Percentiles rank a stretch among this genome's conserved stretches.
These are phyloP conservation scores for Agriotes lineatus DNA, from an alignment of 2,888 invertebrate genomes.

Conservation along the genomic window DNA sequence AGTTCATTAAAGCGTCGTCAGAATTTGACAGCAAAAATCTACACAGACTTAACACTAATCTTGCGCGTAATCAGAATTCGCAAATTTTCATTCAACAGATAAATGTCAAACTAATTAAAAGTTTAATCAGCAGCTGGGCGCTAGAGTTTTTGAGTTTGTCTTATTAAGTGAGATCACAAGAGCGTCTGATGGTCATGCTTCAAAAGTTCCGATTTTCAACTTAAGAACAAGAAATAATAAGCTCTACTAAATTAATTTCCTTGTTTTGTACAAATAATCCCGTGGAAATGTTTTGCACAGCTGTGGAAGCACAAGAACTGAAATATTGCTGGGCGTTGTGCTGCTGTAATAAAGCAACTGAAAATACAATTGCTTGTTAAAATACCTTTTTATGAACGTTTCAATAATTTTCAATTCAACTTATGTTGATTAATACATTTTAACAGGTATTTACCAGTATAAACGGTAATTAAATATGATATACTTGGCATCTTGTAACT, in stretches of 20 bases:
- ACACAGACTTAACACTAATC: constrained; percentile 38
- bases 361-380: too few relatives aligned
- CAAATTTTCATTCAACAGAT: constrained; percentile 39
- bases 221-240: not conserved
- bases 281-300: too few relatives aligned
- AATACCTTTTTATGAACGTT: too few relatives aligned
- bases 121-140: constrained; percentile 38
- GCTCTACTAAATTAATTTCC: constrained; percentile 12
- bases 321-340: too few relatives aligned
- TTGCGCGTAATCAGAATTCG: constrained; percentile 34
- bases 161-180: constrained; percentile 32
- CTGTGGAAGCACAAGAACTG: too few relatives aligned
- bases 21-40: constrained; percentile 35
- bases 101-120: constrained; percentile 48
- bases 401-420: too few relatives aligned
- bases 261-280: too few relatives aligned
- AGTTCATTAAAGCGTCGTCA: constrained; percentile 29
- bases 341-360: too few relatives aligned
- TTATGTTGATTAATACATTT: too few relatives aligned
- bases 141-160: constrained; percentile 30
- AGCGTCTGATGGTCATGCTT: constrained; percentile 28
- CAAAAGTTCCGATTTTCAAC: constrained; percentile 17
- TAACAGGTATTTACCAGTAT: too few relatives aligned
- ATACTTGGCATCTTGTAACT: too few relatives aligned
- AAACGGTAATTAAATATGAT: too few relatives aligned